Evolutionary conservation across 2,113 vertebrate genomes (phyloP).

Genomic region (Seriola quinqueradiata): DNA sequence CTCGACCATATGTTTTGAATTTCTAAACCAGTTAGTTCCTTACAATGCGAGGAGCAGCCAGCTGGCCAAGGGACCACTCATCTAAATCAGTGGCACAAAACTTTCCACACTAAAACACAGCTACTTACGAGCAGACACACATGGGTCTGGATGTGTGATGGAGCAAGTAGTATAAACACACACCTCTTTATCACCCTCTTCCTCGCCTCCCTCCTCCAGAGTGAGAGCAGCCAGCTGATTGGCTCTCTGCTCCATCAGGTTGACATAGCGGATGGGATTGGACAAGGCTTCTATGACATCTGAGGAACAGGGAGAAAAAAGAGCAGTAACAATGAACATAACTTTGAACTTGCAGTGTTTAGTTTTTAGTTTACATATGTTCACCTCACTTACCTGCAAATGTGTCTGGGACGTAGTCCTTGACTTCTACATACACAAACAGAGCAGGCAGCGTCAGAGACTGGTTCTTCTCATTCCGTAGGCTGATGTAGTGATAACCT

Average conservation of each 20-base stretch:
- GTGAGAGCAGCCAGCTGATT: conserved; percentile 95
- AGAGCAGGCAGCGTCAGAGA: conserved; percentile 91
- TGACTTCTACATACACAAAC: conserved; percentile 97
- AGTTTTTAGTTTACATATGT: neutral
- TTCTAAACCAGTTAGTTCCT: conserved; percentile 16
- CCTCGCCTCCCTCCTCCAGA: conserved; percentile 95
- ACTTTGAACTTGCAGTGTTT: neutral
- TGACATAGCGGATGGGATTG: conserved; percentile 97
- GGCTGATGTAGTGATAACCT: conserved; percentile 96
- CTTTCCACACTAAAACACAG: conserved; percentile 16
- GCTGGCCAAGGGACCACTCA: conserved; percentile 4
- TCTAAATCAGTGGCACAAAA: neutral
- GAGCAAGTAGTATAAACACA: conserved; percentile 25
- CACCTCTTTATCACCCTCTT: conserved; percentile 94
- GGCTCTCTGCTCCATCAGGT: conserved; percentile 98
- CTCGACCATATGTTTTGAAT: neutral
- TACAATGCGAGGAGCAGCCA: neutral
- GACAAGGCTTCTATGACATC: conserved; percentile 98
- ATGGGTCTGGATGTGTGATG: neutral
- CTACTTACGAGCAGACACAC: neutral
- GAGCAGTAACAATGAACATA: neutral
- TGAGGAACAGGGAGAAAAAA: conserved; percentile 71
- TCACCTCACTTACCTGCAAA: conserved; percentile 88
- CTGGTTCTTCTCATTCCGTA: conserved; percentile 97
- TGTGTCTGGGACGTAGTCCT: conserved; percentile 98